Conservation (phyloP, 2,797 vertebrate species). For the Chiloscyllium punctatum region DNA sequence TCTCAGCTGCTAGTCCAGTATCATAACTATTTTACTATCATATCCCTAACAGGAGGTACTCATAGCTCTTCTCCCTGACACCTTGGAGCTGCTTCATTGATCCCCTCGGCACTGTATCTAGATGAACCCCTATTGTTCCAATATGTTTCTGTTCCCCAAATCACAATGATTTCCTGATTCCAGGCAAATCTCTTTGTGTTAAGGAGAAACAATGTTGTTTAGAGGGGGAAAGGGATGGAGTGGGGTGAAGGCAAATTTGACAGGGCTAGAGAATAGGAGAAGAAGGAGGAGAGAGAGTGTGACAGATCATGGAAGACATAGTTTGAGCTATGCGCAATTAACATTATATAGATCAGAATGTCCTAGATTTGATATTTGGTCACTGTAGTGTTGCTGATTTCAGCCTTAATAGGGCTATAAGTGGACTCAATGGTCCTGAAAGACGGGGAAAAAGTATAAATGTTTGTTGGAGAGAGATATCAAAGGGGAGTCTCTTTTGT, state of each 20-base stretch:
- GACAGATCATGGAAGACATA: neutral
- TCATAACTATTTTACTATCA: slow-evolving; percentile 26
- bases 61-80: slow-evolving; percentile 6
- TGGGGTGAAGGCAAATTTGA: neutral
- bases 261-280: neutral
- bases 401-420: neutral
- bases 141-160: neutral
- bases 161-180: neutral
- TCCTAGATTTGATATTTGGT: neutral
- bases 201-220: neutral
- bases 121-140: neutral
- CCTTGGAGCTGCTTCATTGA: neutral
- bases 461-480: too few relatives aligned
- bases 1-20: slow-evolving; percentile 21
- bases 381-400: neutral
- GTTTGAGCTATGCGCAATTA: neutral
- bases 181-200: neutral
- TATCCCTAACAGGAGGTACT: neutral
- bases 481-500: too few relatives aligned
- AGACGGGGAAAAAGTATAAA: neutral
- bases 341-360: neutral
- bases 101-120: neutral
- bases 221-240: neutral
- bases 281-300: too few relatives aligned
- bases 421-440: neutral